phyloP scores from a whole-genome alignment of 2,113 vertebrate species.

The Siniperca knerii region DNA sequence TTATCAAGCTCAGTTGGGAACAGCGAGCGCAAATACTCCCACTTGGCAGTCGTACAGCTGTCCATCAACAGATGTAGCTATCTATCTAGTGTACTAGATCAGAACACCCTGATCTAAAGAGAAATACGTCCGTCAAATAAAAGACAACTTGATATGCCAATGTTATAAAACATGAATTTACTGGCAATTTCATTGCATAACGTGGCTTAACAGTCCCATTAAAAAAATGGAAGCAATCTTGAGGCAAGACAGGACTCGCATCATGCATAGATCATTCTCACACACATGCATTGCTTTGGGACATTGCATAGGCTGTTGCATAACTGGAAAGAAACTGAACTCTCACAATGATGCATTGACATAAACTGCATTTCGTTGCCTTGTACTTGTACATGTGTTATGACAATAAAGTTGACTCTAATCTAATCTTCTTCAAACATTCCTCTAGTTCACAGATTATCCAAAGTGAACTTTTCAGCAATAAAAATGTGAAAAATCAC shows the following conservation, averaged over 20 bases:
- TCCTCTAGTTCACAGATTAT: neutral
- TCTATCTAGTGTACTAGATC: slow-evolving; percentile 6
- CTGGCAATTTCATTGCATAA: slow-evolving; percentile 35
- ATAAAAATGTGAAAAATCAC: slow-evolving; percentile 1
- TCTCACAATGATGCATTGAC: slow-evolving; percentile 7
- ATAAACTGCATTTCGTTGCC: too few species aligned
- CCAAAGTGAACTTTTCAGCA: neutral
- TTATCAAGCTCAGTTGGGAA: slow-evolving; percentile 49
- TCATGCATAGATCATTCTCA: slow-evolving; percentile 39
- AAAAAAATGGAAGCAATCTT: slow-evolving; percentile 39
- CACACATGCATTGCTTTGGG: slow-evolving; percentile 39
- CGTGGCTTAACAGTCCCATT: neutral
- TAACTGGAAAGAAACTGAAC: slow-evolving; percentile 24
- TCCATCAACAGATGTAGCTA: slow-evolving; percentile 40
- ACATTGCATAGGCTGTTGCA: slow-evolving; percentile 45
- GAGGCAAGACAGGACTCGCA: slow-evolving; percentile 52
- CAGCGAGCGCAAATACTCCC: slow-evolving; percentile 43
- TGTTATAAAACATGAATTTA: slow-evolving; percentile 33
- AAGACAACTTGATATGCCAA: slow-evolving; percentile 26
- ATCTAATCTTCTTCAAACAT: neutral
- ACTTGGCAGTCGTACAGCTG: slow-evolving; percentile 35
- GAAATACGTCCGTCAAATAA: slow-evolving; percentile 42
- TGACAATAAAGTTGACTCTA: too few species aligned
- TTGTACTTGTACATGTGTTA: too few species aligned
- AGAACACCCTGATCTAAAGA: slow-evolving; percentile 34